Evolutionary conservation across 2,797 vertebrate species (phyloP), one percentile per base, ranked within the genome.

Genomic region (Brachymystax lenok): DNA sequence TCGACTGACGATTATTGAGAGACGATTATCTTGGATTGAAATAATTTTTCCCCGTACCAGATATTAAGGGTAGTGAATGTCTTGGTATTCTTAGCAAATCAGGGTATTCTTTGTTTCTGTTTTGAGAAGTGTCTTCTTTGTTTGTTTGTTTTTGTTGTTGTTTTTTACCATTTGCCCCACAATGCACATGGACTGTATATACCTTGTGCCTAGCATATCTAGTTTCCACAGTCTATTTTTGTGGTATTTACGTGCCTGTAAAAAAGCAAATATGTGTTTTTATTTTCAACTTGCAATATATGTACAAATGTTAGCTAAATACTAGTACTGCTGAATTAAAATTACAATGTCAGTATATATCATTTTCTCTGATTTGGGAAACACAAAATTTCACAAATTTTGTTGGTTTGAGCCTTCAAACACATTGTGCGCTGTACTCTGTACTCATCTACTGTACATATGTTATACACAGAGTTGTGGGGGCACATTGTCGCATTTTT

Each of bases 151-250:
- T 88, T 88, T 88, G 64, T 85, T 68, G 5, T 83, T 56, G 81
- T 86, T 89, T 90, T 93, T 90, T 90, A 92, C 86, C 91, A 91
- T 92, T 92, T 93, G 91, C 91, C 91, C 93, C 88, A 89, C 76
- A 89, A 24, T 24, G 93, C 93, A 94, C 93, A 94, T 77, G 87
- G 92, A 93, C 91, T 94, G 88, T 95, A 94, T 91, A 94, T 94
- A 93, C 92, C 92, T 92, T 93, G 94, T 95, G 94, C 94, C 94
- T 95, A 93, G 94, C 94, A 92, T 89, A 91, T 90, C 87, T 95
- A 93, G 93, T 95, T 93, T 94, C 90, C 91, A 94, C 93, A 92
- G 93, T 94, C 92, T 93, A 92, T 93, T 94, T 93, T 93, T 93
- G 93, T 94, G 92, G 89, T 94, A 91, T 93, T 91, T 92, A 90